Evolutionary conservation across 2,113 vertebrate genomes (phyloP).

Genomic region (Axis porcinus): DNA sequence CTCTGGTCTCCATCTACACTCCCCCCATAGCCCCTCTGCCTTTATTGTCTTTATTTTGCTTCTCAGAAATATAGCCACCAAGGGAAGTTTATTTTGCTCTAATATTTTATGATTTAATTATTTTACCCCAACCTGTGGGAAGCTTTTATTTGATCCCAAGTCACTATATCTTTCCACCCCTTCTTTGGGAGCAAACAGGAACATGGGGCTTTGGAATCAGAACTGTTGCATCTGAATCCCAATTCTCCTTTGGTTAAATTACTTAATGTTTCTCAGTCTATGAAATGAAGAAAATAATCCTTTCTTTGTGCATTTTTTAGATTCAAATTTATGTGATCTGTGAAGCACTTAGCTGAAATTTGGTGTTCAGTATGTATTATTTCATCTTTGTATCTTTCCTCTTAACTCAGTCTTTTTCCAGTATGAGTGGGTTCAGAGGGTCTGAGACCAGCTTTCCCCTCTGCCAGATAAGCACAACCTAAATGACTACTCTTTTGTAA

Average conservation of each 20-base stretch:
- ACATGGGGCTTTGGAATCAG: neutral
- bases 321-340: neutral
- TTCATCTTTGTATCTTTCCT: neutral
- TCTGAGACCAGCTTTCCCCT: neutral
- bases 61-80: neutral
- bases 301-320: neutral
- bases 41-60: neutral
- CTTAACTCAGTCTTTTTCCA: neutral
- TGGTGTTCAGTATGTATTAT: neutral
- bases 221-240: neutral
- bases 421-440: neutral
- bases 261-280: neutral
- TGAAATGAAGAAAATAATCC: neutral
- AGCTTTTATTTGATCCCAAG: neutral
- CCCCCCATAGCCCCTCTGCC: neutral
- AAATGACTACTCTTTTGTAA: neutral
- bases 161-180: neutral
- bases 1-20: neutral
- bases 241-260: neutral
- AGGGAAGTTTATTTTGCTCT: neutral
- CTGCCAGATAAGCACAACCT: neutral
- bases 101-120: neutral
- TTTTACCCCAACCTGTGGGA: neutral
- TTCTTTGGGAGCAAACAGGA: neutral
- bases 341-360: neutral